A percentile compares a stretch with the other conserved stretches of the same genome.
phyloP scores from a whole-genome alignment of 1,140 invertebrate genomes.

The Thalassaphorura encarpata region DNA sequence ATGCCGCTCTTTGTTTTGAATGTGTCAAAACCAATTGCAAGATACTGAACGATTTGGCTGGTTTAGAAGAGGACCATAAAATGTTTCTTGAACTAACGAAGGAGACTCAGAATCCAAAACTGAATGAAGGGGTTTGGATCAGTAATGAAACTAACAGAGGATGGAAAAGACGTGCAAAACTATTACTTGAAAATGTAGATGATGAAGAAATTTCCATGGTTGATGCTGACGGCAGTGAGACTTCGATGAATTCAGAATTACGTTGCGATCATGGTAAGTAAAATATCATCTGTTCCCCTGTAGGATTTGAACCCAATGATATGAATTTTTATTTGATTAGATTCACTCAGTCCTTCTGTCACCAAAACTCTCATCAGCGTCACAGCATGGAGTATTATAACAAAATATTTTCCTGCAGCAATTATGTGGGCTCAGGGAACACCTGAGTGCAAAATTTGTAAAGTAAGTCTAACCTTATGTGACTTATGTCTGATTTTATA shows the following conservation, averaged over 20 bases:
- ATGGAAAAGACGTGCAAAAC: constrained; percentile 12
- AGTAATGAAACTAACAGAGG: constrained; percentile 24
- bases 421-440: constrained; percentile 33
- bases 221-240: constrained; percentile 32
- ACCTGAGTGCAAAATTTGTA: constrained; percentile 41
- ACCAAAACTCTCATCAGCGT: constrained; percentile 39
- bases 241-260: constrained; percentile 40
- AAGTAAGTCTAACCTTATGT: constrained; percentile 34
- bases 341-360: constrained; percentile 36
- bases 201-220: constrained; percentile 21
- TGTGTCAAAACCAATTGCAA: constrained; percentile 45
- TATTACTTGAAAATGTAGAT: neutral
- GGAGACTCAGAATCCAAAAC: constrained; percentile 19
- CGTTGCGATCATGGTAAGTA: constrained; percentile 44
- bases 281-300: neutral
- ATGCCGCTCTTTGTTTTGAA: constrained; percentile 40
- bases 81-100: constrained; percentile 36
- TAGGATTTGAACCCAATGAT: neutral
- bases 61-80: constrained; percentile 32
- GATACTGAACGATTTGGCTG: neutral
- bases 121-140: constrained; percentile 11
- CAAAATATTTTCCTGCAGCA: constrained; percentile 47
- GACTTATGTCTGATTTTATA: neutral
- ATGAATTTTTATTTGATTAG: constrained; percentile 34
- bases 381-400: constrained; percentile 45